Percentiles rank a stretch among this genome's conserved stretches.
Evolutionary conservation across 2,888 invertebrate genomes (phyloP).

Genomic region (Pseudococcus jackbeardsleyi): DNA sequence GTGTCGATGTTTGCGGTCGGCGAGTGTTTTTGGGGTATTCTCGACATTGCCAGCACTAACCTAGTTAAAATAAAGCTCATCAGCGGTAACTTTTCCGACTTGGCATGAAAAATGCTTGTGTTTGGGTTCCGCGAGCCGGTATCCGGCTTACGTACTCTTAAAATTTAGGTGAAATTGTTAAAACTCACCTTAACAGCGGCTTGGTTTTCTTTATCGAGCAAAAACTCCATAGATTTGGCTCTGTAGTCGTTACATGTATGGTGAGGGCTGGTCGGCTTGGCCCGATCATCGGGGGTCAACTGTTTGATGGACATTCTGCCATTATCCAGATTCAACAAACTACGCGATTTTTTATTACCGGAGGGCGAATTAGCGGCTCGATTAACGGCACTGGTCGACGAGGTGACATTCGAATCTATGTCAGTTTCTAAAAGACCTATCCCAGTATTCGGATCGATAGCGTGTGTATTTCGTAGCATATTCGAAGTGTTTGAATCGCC

Average conservation of each 20-base stretch:
- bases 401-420: conserved; percentile 80
- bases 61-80: not conserved
- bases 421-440: conserved; percentile 87
- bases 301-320: conserved; percentile 66
- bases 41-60: not conserved
- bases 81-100: too few relatives aligned
- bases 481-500: conserved; percentile 57
- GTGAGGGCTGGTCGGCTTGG: conserved; percentile 29
- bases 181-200: conserved; percentile 85
- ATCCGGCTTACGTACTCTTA: too few relatives aligned
- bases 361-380: conserved; percentile 67
- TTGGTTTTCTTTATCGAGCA: conserved; percentile 92
- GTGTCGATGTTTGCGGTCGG: not conserved
- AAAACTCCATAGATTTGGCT: conserved; percentile 93
- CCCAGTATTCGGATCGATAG: conserved; percentile 51
- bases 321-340: conserved; percentile 76
- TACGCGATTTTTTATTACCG: conserved; percentile 75
- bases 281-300: conserved; percentile 69
- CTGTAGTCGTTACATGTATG: conserved; percentile 70
- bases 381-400: conserved; percentile 52
- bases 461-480: conserved; percentile 57
- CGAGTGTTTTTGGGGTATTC: not conserved
- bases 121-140: too few relatives aligned
- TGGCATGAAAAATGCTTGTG: too few relatives aligned
- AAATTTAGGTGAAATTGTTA: too few relatives aligned